These are phyloP conservation scores for Hirtodrosophila cameraria DNA, from an alignment of 2,888 invertebrate species.

Conservation along the genomic window DNA sequence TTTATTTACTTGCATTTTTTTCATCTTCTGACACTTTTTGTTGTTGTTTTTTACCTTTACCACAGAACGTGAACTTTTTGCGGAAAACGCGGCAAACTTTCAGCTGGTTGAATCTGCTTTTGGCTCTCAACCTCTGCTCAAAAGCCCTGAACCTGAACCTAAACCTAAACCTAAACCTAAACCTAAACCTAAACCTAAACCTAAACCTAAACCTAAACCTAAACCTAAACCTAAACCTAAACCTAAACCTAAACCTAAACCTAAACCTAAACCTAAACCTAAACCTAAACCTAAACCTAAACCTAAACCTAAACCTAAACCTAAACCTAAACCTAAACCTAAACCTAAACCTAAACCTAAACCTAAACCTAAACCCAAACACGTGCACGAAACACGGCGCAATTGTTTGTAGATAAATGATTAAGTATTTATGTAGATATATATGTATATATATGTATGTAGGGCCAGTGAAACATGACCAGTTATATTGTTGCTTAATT, in stretches of 20 bases:
- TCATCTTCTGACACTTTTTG: constrained; percentile 12
- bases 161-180: constrained; percentile 25
- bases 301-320: constrained; percentile 34
- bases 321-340: constrained; percentile 33
- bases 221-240: constrained; percentile 26
- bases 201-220: constrained; percentile 23
- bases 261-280: neutral
- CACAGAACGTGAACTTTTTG: constrained; percentile 60
- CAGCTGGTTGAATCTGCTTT: constrained; percentile 24
- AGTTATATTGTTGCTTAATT: constrained; percentile 46
- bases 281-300: constrained; percentile 13
- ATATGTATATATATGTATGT: neutral
- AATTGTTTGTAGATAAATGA: constrained; percentile 56
- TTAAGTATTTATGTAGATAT: constrained; percentile 30
- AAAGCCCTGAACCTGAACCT: constrained; percentile 47
- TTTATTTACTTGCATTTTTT: constrained; percentile 30
- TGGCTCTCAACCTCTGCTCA: neutral
- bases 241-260: constrained; percentile 38
- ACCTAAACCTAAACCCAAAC: constrained; percentile 34
- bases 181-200: neutral
- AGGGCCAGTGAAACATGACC: constrained; percentile 27
- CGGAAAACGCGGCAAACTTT: constrained; percentile 47
- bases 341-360: neutral
- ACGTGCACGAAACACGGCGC: constrained; percentile 50
- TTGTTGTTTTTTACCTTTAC: neutral